A percentile compares a stretch with the other conserved stretches of the same genome.
These are phyloP conservation scores for Odontamblyopus rebecca DNA, from an alignment of 2,797 vertebrate species.

Conservation along the genomic window DNA sequence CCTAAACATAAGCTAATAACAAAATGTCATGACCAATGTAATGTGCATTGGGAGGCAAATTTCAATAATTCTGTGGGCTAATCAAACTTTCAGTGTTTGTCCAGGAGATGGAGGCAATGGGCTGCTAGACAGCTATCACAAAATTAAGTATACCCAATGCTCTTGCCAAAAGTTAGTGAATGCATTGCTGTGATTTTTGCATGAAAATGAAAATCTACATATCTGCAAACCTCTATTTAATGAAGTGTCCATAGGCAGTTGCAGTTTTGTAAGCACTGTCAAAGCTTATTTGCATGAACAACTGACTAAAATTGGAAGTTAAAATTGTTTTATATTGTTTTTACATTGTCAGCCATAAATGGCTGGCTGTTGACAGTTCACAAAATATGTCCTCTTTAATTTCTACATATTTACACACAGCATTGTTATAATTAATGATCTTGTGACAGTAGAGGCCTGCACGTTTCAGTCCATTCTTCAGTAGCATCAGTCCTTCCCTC, in stretches of 20 bases:
- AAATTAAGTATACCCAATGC: background rate
- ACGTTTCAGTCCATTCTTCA: conserved; percentile 58
- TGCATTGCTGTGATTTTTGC: background rate
- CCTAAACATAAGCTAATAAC: background rate
- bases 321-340: conserved; percentile 7
- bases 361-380: conserved; percentile 34
- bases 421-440: conserved; percentile 55
- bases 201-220: no score
- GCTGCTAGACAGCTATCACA: background rate
- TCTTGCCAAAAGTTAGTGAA: background rate
- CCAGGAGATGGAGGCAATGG: conserved; percentile 54
- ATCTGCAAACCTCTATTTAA: no score
- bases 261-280: no score
- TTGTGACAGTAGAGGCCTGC: conserved; percentile 75
- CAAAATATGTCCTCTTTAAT: conserved; percentile 49
- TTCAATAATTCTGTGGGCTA: background rate
- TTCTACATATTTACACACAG: conserved; percentile 77
- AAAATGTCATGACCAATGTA: background rate
- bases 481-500: conserved; percentile 79
- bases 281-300: conserved; percentile 6
- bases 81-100: conserved; percentile 18
- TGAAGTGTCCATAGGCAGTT: no score
- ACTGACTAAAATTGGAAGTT: conserved; percentile 28
- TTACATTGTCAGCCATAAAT: conserved; percentile 9
- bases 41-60: background rate